Evolutionary conservation across 30 jellyfish, hydroid and myxozoan genomes (phyloP), one percentile per base, ranked within the genome.

Genomic region (Chrysaora quinquecirrha): DNA sequence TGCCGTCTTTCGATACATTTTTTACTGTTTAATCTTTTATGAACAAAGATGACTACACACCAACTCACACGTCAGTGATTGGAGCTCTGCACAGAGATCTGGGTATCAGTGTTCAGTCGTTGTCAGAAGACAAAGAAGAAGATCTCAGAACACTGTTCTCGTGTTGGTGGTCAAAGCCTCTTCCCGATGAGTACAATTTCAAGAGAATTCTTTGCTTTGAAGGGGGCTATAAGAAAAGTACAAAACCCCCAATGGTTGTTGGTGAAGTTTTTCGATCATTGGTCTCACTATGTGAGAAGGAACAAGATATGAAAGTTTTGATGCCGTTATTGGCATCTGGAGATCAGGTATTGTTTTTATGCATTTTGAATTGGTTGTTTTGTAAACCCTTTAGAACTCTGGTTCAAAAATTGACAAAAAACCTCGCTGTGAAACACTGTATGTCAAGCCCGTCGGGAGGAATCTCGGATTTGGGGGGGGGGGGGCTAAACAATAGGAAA

Each of bases 141-240:
- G 96, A 86, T 43, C 80, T 86, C 23, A 54, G 96, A 27, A 19
- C 21, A 0, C 24, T 69, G 52, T 75, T 86, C 74, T 86, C 96
- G 30, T 86, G 96, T 29, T 86, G 96, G 96, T 86, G 96, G 96
- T 75, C 90, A 23, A 86, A 75, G 48, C 79, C 69, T n/a, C 75
- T 86, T 1, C 86, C 96, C 23, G 75, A 62, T 19, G 48, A 23
- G 20, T 24, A 1, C 1, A 52, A 73, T 47, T 75, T 86, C 28
- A 66, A 75, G 38, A 67, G 96, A 56, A 64, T 86, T 14, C 56
- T 86, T 23, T 86, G 96, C 65, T 86, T 86, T 86, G 96, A 86
- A 65, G 96, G 96, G 31, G 76, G 79, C 1, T 86, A 49, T 30
- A 86, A 86, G 33, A 71, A 76, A 32, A 86, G 96, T 70, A 65